Conservation (phyloP, 2,888 invertebrate species). For the Cheiracanthium punctorium region DNA sequence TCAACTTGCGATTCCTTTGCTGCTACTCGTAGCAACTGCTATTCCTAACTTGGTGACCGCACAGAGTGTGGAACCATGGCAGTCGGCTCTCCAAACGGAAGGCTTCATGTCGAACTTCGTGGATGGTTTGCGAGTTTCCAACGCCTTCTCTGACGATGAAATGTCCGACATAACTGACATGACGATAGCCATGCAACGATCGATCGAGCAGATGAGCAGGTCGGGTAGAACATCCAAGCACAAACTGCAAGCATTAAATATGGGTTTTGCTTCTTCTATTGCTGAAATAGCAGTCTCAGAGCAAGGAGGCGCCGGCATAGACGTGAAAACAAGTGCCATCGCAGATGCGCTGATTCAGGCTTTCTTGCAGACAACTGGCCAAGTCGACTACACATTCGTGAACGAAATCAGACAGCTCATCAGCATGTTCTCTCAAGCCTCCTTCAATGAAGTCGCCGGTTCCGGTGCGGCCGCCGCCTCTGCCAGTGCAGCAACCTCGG, state of each 20-base stretch:
- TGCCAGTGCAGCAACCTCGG: neutral
- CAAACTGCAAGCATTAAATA: slow-evolving; percentile 32
- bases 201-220: slow-evolving; percentile 8
- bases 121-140: neutral
- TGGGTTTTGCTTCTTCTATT: slow-evolving; percentile 43
- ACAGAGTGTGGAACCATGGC: neutral
- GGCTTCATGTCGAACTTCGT: neutral
- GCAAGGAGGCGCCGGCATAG: neutral
- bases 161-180: slow-evolving; percentile 31
- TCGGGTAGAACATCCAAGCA: neutral
- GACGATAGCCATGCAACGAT: neutral
- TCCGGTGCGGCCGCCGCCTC: neutral
- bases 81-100: slow-evolving; percentile 11
- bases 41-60: too few relatives aligned
- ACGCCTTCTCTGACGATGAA: slow-evolving; percentile 11
- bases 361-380: slow-evolving; percentile 36
- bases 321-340: neutral
- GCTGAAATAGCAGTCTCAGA: slow-evolving; percentile 34
- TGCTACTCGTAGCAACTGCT: too few relatives aligned
- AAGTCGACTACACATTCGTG: neutral
- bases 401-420: slow-evolving; percentile 24
- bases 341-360: neutral
- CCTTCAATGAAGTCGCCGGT: slow-evolving; percentile 8
- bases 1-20: too few relatives aligned
- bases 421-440: slow-evolving; percentile 19